These are phyloP conservation scores for Indicator indicator DNA, from an alignment of 2,113 vertebrate genomes.

Conservation along the genomic window DNA sequence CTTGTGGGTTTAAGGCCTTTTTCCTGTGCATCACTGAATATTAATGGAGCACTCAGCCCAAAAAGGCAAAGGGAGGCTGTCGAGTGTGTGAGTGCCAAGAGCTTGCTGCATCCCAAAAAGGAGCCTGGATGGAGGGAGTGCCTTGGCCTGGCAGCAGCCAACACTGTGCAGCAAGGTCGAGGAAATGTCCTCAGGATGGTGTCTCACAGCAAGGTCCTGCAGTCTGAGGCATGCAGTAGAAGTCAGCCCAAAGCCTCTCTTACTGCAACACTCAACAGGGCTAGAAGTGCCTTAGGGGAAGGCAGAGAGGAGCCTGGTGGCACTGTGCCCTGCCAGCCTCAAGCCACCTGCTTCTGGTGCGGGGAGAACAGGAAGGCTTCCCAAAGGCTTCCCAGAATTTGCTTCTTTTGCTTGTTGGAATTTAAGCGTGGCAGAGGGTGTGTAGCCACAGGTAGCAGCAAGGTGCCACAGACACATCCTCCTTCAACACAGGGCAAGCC, in stretches of 20 bases:
- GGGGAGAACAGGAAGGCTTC: neutral
- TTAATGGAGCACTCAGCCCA: accelerated
- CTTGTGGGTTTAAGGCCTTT: accelerated
- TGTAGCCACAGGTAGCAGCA: neutral
- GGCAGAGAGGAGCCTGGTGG: accelerated
- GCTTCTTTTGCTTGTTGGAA: neutral
- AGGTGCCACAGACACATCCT: accelerated
- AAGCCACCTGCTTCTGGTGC: accelerated
- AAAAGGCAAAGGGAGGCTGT: no score
- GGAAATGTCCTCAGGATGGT: neutral
- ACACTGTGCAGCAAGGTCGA: accelerated
- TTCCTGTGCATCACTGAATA: accelerated
- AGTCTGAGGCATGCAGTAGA: neutral
- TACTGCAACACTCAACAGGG: accelerated
- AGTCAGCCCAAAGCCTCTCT: neutral
- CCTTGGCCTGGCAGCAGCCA: neutral
- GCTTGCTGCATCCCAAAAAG: neutral
- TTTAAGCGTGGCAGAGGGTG: accelerated
- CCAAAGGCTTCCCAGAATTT: neutral
- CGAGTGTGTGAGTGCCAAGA: neutral
- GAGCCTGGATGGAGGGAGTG: neutral
- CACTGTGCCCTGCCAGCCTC: accelerated
- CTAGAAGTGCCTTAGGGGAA: neutral
- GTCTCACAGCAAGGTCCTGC: neutral
- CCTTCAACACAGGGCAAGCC: accelerated